These are phyloP conservation scores for Nebria salina DNA, from an alignment of 2,888 invertebrate species.

Conservation along the genomic window DNA sequence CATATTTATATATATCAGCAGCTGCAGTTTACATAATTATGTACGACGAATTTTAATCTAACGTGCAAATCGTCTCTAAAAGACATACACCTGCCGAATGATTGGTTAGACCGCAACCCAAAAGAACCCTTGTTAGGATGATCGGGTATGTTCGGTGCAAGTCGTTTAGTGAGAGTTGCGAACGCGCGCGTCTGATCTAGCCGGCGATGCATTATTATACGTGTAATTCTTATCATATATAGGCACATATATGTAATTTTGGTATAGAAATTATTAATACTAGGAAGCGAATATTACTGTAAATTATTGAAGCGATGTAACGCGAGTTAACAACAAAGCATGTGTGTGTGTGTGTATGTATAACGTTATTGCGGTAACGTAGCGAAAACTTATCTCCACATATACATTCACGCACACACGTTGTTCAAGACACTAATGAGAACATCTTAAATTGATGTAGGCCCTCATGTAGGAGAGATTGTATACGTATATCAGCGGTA, in stretches of 20 bases:
- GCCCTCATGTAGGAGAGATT: constrained; percentile 28
- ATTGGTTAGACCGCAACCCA: neutral
- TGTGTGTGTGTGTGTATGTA: neutral
- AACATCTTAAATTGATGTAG: constrained; percentile 44
- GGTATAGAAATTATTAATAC: neutral
- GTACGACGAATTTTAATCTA: neutral
- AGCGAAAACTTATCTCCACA: neutral
- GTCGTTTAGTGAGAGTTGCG: neutral
- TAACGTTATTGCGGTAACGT: neutral
- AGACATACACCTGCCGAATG: neutral
- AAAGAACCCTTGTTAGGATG: neutral
- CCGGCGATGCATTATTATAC: too few species aligned
- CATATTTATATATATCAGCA: neutral
- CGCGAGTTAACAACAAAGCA: constrained; percentile 23
- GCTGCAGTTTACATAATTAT: neutral
- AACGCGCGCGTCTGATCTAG: neutral
- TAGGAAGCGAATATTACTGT: neutral
- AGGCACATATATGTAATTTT: neutral
- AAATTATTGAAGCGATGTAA: constrained; percentile 26
- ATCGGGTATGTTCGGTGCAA: neutral
- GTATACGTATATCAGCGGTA: constrained; percentile 15
- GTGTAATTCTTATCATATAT: neutral
- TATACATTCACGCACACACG: neutral
- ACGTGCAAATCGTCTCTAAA: neutral
- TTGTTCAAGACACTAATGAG: constrained; percentile 44